Conservation (phyloP, 1,140 invertebrate species). For the Drosophila melanogaster region Release_6_plus_ISO1_MT NT_033777.3:26772501-26773000, state of each 20-base stretch:
- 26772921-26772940: constrained; percentile 13
- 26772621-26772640: constrained; percentile 45
- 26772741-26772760: background rate
- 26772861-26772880: constrained; percentile 50
- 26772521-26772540: too few relatives aligned
- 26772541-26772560: background rate
- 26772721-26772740: too few relatives aligned
- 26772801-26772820: constrained; percentile 80
- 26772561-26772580: background rate
- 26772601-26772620: constrained; percentile 49
- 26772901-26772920: constrained; percentile 51
- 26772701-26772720: background rate
- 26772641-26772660: constrained; percentile 68
- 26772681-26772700: constrained; percentile 53
- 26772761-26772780: background rate
- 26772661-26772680: constrained; percentile 81
- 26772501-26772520: too few relatives aligned
- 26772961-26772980: constrained; percentile 29
- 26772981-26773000: constrained; percentile 69
- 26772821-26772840: constrained; percentile 83
- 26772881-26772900: constrained; percentile 78
- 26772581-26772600: constrained; percentile 14
- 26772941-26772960: constrained; percentile 42
- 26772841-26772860: constrained; percentile 82
- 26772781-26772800: constrained; percentile 69